Conservation (phyloP, 2,113 vertebrate species). For the Myotis brandtii region DNA sequence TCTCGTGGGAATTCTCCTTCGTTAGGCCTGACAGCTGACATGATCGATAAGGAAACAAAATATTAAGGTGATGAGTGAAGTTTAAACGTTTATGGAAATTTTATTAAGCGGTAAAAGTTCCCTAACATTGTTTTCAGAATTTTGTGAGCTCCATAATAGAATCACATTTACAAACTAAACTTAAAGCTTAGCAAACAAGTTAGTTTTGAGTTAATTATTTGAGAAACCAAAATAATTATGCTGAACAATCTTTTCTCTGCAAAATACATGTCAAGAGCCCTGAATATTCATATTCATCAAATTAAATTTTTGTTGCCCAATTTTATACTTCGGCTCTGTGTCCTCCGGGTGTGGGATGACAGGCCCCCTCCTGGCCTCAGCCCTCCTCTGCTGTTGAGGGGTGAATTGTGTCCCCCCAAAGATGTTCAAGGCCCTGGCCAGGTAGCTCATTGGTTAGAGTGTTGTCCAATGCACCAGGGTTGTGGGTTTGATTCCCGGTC, state of each 20-base stretch:
- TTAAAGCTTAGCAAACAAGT: background rate
- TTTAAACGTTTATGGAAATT: background rate
- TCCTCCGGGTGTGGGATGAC: background rate
- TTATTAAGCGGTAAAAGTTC: background rate
- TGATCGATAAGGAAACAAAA: background rate
- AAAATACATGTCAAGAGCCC: background rate
- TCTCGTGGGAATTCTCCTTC: accelerated
- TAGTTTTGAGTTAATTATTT: background rate
- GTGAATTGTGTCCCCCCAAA: background rate
- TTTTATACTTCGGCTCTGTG: accelerated
- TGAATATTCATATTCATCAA: too few species aligned
- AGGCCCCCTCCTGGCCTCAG: background rate
- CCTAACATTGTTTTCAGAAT: background rate
- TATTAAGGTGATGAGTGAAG: background rate
- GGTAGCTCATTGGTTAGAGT: background rate
- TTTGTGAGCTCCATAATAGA: background rate
- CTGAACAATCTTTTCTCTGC: background rate
- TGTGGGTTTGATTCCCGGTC: background rate
- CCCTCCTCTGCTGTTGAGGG: background rate
- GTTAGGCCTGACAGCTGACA: accelerated
- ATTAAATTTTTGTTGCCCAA: accelerated
- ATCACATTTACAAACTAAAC: background rate
- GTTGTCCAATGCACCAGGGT: background rate
- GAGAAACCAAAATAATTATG: background rate
- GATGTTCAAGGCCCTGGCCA: background rate